Base-by-base conservation (phyloP, 2,797 vertebrate genomes). In the Valencia hispanica region DNA sequence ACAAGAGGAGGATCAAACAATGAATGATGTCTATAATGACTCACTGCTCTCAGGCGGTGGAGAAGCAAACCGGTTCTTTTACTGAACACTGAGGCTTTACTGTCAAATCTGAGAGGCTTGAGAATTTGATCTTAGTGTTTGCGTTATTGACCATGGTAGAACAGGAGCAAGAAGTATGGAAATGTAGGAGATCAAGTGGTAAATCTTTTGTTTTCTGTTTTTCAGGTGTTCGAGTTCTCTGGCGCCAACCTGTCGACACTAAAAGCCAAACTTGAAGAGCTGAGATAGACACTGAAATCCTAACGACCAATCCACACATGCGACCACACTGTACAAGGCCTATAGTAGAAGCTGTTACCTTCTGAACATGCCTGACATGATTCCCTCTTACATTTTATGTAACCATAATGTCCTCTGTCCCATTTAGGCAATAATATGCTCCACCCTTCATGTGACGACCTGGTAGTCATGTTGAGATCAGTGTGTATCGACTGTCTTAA, bases 241-340 rank as follows among this genome's bases (percentile, higher is more conserved):
- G 98, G 98, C 10, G 95, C 97, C 47, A 97, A 97, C 88, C 22
- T 71, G 39, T 39, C 45, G 0, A 94, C 86, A 34, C 94, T 99
- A 87, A 75, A 81, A 63, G 74, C 93, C 0, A 94, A 88, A 70
- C 84, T 99, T 80, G 32, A 15, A 5, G 25, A 0, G 0, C 22
- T 76, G 15, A 90, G 82, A 74, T 82, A 61, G 81, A 80, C 25
- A 17, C 69, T 70, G 22, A 27, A 74, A 20, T 20, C 11, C 18
- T n/a, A 5, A 5, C 1, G 15, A 63, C 51, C 55, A 51, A 22
- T 53, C 61, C 41, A 43, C 45, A 65, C 30, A 27, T n/a, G n/a
- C 14, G 61, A 30, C 41, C 11, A 76, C 41, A 1, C 3, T 51
- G 32, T 79, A 70, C 66, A 81, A 69, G 73, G 51, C 20, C 18